phyloP scores from a whole-genome alignment of 2,113 vertebrate genomes.

The Carlito syrichta region DNA sequence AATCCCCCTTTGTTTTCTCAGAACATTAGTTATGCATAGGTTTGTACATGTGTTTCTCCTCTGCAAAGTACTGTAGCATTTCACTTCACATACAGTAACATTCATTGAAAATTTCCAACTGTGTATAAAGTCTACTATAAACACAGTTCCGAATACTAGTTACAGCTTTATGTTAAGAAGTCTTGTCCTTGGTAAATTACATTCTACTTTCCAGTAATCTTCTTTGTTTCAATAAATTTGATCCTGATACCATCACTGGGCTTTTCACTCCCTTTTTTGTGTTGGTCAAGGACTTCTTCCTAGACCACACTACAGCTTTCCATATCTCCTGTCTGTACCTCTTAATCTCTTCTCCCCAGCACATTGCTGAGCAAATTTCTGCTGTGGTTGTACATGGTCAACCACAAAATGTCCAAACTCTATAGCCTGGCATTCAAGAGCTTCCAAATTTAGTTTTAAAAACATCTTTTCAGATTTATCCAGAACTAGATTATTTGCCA shows the following conservation, averaged over 20 bases:
- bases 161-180: background rate
- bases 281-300: background rate
- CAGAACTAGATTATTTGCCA: background rate
- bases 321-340: background rate
- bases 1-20: background rate
- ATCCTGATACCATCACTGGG: background rate
- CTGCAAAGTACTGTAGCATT: background rate
- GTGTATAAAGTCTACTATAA: background rate
- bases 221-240: background rate
- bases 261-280: background rate
- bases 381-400: background rate
- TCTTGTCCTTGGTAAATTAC: background rate
- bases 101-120: background rate
- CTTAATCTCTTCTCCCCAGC: background rate
- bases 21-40: background rate
- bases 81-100: background rate
- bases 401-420: background rate
- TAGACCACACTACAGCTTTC: background rate
- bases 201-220: background rate
- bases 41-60: background rate
- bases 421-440: background rate
- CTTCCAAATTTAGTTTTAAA: background rate
- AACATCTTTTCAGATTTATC: background rate
- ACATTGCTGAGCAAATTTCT: background rate
- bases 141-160: background rate